These are phyloP conservation scores for Lysandra coridon DNA, from an alignment of 2,888 invertebrate species.

Conservation along the genomic window DNA sequence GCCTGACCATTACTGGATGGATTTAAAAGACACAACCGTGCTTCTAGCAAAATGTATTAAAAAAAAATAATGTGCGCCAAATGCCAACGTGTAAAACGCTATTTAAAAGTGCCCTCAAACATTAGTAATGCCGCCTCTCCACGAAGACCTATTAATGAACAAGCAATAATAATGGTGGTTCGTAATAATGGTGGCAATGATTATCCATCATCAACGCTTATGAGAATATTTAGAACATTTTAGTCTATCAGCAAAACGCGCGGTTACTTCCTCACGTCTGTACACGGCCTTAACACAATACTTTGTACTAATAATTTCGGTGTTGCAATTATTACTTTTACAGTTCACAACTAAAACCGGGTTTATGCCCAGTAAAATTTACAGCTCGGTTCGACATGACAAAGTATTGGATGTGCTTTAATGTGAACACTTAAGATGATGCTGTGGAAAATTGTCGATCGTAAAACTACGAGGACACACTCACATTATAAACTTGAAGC, in stretches of 20 bases:
- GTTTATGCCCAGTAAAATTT: constrained; percentile 17
- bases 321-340: constrained; percentile 29
- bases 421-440: constrained; percentile 24
- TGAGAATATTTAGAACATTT: neutral
- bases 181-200: too few species aligned
- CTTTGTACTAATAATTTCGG: constrained; percentile 27
- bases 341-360: constrained; percentile 16
- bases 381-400: constrained; percentile 1
- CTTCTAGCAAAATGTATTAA: too few species aligned
- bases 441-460: constrained; percentile 23
- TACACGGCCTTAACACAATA: neutral
- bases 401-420: constrained; percentile 13
- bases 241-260: neutral
- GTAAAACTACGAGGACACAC: constrained; percentile 6
- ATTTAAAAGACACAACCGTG: too few species aligned
- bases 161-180: too few species aligned
- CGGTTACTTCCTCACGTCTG: neutral
- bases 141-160: too few species aligned
- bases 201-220: too few species aligned
- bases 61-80: too few species aligned
- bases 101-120: too few species aligned
- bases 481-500: constrained; percentile 10
- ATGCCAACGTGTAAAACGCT: too few species aligned
- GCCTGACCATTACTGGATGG: too few species aligned
- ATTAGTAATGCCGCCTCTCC: too few species aligned